Conservation (phyloP, 2,797 vertebrate genomes). For the Sebastiscus tertius region DNA sequence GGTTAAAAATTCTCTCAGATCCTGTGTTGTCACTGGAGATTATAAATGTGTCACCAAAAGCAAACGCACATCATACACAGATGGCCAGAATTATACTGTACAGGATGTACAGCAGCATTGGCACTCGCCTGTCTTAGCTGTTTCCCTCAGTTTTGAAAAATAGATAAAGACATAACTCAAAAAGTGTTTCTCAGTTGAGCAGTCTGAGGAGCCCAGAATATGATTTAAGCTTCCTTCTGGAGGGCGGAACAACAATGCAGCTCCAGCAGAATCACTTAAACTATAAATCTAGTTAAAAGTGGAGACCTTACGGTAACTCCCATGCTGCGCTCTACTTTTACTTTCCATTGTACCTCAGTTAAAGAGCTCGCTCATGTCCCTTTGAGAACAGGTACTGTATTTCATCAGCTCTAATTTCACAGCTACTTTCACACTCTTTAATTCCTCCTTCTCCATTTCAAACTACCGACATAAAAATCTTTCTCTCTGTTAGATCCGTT, state of each 20-base stretch:
- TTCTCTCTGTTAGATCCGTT: slow-evolving; percentile 33
- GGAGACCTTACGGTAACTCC: slow-evolving; percentile 16
- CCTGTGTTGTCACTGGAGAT: not conserved
- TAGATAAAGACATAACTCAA: slow-evolving; percentile 22
- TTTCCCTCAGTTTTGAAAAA: slow-evolving; percentile 28
- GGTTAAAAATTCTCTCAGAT: not conserved
- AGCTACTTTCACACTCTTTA: slow-evolving; percentile 44
- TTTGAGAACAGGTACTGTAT: slow-evolving; percentile 36
- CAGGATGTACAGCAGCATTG: not conserved
- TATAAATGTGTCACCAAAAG: not conserved
- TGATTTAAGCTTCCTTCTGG: slow-evolving; percentile 28
- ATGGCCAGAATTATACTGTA: not conserved
- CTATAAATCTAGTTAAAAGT: slow-evolving; percentile 44
- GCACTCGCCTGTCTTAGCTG: not conserved
- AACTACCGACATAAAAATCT: slow-evolving; percentile 38
- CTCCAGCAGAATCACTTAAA: slow-evolving; percentile 37
- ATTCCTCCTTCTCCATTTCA: slow-evolving; percentile 52
- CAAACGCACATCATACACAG: not conserved
- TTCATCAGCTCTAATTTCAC: slow-evolving; percentile 58
- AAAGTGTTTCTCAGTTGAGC: slow-evolving; percentile 12
- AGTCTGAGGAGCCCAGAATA: slow-evolving; percentile 11
- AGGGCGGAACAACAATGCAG: slow-evolving; percentile 35
- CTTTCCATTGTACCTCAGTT: slow-evolving; percentile 30
- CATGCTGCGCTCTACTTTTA: slow-evolving; percentile 24
- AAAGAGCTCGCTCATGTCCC: slow-evolving; percentile 29